A percentile compares a stretch with the other conserved stretches of the same genome.
Conservation (phyloP, 2,113 vertebrate species). For the Suncus etruscus region DNA sequence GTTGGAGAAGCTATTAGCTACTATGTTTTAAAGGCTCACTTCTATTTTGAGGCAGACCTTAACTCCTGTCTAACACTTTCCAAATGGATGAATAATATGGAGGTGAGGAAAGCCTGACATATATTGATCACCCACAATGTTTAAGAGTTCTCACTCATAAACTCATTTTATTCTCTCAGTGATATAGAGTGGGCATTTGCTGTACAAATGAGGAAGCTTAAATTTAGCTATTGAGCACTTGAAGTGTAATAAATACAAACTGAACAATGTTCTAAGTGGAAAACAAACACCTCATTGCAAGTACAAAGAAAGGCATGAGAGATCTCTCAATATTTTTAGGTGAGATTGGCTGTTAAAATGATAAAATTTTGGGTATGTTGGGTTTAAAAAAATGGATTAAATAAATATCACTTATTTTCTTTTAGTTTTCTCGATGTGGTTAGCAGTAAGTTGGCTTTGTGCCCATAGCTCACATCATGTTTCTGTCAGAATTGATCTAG, state of each 20-base stretch:
- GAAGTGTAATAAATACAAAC: neutral
- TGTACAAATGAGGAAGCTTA: neutral
- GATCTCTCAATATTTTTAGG: slow-evolving; percentile 38
- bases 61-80: neutral
- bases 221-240: neutral
- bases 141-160: neutral
- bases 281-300: neutral
- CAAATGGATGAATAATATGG: neutral
- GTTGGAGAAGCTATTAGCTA: neutral
- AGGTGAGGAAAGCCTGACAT: neutral
- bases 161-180: neutral
- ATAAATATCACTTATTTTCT: neutral
- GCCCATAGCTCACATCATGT: neutral
- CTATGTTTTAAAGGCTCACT: slow-evolving; percentile 14
- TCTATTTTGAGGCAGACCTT: slow-evolving; percentile 45
- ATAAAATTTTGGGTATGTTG: neutral
- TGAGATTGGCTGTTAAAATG: neutral
- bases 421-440: neutral
- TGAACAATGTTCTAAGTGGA: neutral
- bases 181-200: neutral
- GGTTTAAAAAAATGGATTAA: slow-evolving; percentile 1
- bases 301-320: neutral
- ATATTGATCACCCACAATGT: neutral
- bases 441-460: neutral
- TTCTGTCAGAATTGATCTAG: neutral